Evolutionary conservation across 2,888 invertebrate genomes (phyloP).

Genomic region (Melipona beecheii): DNA sequence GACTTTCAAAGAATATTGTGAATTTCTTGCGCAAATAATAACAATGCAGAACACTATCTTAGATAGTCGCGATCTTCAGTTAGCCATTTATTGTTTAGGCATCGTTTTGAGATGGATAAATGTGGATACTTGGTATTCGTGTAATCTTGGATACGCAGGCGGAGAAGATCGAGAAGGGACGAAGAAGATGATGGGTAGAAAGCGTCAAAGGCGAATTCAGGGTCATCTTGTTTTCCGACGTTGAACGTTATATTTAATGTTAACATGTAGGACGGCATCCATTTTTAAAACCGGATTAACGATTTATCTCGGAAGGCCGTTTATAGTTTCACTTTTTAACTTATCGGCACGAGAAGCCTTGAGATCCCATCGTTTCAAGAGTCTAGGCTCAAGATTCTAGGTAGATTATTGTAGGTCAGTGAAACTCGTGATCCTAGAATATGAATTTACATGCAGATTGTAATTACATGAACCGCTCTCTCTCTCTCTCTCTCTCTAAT

Average conservation of each 20-base stretch:
- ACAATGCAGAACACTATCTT: neutral
- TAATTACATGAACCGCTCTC: neutral
- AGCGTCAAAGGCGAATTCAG: constrained; percentile 1
- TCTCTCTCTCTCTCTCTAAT: too few relatives aligned
- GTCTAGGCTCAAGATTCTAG: neutral
- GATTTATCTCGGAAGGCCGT: constrained; percentile 19
- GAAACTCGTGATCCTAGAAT: neutral
- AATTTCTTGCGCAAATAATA: neutral
- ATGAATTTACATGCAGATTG: neutral
- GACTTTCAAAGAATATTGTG: neutral
- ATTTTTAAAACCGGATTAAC: constrained; percentile 7
- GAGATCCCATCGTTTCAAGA: neutral
- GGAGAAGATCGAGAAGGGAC: neutral
- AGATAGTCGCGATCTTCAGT: too few relatives aligned
- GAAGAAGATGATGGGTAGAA: too few relatives aligned
- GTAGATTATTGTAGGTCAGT: neutral
- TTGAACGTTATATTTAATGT: constrained; percentile 8
- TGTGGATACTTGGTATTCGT: too few relatives aligned
- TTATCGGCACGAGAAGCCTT: neutral
- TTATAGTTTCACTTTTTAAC: neutral
- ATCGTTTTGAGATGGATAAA: neutral
- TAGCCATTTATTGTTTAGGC: neutral
- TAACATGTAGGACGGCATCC: constrained; percentile 9
- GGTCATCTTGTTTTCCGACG: neutral
- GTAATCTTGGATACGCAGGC: too few relatives aligned